Base-by-base conservation (phyloP, 2,113 vertebrate genomes). In the Oryzias celebensis region DNA sequence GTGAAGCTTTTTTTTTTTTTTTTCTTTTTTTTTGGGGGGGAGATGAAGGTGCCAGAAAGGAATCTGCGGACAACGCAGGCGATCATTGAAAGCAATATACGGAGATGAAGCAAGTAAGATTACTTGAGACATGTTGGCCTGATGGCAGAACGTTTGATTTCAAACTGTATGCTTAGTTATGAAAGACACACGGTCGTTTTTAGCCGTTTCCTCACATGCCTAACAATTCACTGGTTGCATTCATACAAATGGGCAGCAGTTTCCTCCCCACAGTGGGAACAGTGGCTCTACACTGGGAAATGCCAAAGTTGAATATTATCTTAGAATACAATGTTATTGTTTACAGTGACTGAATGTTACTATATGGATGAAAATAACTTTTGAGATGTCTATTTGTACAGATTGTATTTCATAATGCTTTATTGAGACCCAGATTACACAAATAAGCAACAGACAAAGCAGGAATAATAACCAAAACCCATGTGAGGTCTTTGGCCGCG, bases 261-360 rank as follows among this genome's bases (percentile, higher is more conserved):
- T 72, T 82, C 50, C 62, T 63, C 69, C 54, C 47, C 57, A 53
- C 73, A 82, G 75, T 90, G 88, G 85, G 86, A 91, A 88, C 54
- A 63, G 80, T 84, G 78, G 69, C 85, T 71, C 62, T 65, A 75
- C 78, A 70, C 71, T 73, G 88, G 82, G 88, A 90, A 89, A 89
- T 88, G 84, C 85, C 82, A 89, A 91, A 91, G 85, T 85, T 70
- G 77, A 88, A 81, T 75, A 83, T 88, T 82, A 82, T 88, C 66
- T 78, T 88, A 62, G 69, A 85, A 85, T 85, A 89, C 81, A 88
- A 88, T 85, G 87, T 88, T 91, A 91, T 90, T 91, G 90, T 93
- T 92, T 91, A 92, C 91, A 91, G 87, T 86, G 86, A 84, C 85
- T 82, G 80, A 88, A 88, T 88, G 88, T 90, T 88, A 88, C 85